Evolutionary conservation across 2,797 vertebrate genomes (phyloP), one percentile per base, ranked within the genome.

Genomic region (Scomberomorus guttatus): DNA sequence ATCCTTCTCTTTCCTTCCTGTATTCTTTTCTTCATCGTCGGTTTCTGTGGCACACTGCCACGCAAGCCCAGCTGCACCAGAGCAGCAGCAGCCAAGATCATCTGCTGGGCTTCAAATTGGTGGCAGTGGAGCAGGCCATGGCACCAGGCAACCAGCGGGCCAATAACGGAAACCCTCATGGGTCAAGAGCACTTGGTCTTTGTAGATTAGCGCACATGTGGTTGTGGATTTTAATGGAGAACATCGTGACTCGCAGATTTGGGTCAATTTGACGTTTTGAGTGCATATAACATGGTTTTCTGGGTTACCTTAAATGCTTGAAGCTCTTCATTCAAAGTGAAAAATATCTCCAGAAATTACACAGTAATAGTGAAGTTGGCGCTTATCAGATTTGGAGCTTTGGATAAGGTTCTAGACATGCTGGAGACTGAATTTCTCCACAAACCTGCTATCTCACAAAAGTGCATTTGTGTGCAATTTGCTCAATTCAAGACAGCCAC

Each of bases 11-110:
- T 89, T 84, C 67, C 75, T 85, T 87, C 77, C 70, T 76, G 70
- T 59, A 58, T 75, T 57, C 20, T 66, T 85, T 83, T 79, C 64
- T 83, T 72, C 69, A 29, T 74, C 59, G 2, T 79, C 54, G 52
- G 52, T 71, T 20, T 85, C 62, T 61, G 84, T 92, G 92, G 90
- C 82, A 52, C 46, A 17, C 27, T 77, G 88, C 88, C 92, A 85
- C 20, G 17, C n/a, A 2, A 50, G 63, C 73, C 85, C 93, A 92
- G 92, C 92, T 94, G 93, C 84, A 89, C 73, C 50, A 34, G 54
- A 72, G 69, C 82, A 75, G 60, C 82, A 66, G 74, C 72, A 63
- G 91, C 89, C 89, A 92, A 90, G 72, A 90, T 91, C 83, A 82
- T 91, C 86, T 81, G 81, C 58, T 59, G 75, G 72, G 75, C 68